phyloP scores from a whole-genome alignment of 2,797 vertebrate species.

The Arrhamphus sclerolepis region DNA sequence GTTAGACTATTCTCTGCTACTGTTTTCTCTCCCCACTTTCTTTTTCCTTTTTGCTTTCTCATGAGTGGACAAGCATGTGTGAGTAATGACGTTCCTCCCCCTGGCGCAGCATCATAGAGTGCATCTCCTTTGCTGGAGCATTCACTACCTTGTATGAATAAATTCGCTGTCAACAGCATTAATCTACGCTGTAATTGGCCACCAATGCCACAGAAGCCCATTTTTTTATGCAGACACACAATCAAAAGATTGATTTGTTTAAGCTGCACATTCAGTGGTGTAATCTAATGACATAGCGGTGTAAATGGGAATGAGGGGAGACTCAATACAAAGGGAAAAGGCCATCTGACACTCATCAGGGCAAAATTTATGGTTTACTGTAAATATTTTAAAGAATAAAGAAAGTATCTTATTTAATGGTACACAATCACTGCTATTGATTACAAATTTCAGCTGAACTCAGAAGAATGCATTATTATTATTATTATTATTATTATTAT shows the following conservation, averaged over 20 bases:
- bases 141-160: slow-evolving; percentile 67
- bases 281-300: slow-evolving; percentile 68
- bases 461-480: too few species aligned
- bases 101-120: slow-evolving; percentile 64
- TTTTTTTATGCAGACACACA: slow-evolving; percentile 62
- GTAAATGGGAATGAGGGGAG: slow-evolving; percentile 53
- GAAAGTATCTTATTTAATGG: too few species aligned
- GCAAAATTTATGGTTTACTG: too few species aligned
- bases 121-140: slow-evolving; percentile 51
- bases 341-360: slow-evolving; percentile 19
- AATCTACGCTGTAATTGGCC: slow-evolving; percentile 73
- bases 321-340: slow-evolving; percentile 19
- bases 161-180: slow-evolving; percentile 73
- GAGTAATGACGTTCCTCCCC: slow-evolving; percentile 60
- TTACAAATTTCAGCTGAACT: too few species aligned
- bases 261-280: slow-evolving; percentile 56
- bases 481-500: too few species aligned
- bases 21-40: background rate
- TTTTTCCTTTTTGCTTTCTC: slow-evolving; percentile 36
- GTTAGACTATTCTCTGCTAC: slow-evolving; percentile 19
- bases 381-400: too few species aligned
- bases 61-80: slow-evolving; percentile 28
- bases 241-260: slow-evolving; percentile 62
- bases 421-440: too few species aligned
- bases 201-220: slow-evolving; percentile 49